Evolutionary conservation across 2,797 vertebrate genomes (phyloP).

Genomic region (Amphiprion clarkii): DNA sequence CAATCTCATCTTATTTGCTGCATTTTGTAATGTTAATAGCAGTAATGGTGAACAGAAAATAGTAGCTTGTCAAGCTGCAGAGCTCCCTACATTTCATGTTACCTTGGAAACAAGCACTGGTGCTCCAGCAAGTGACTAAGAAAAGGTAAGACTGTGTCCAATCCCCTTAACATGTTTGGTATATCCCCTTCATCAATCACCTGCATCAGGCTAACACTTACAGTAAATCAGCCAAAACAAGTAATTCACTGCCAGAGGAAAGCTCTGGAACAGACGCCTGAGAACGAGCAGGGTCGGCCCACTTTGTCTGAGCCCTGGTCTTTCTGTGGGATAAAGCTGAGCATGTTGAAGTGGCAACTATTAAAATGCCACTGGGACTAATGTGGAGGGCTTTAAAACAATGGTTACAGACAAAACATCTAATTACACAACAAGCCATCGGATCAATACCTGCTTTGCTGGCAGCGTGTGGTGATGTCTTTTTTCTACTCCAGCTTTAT

Average conservation of each 20-base stretch:
- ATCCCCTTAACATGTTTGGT: conserved; percentile 54
- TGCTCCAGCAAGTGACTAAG: conserved; percentile 54
- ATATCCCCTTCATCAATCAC: conserved; percentile 68
- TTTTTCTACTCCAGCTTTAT: conserved; percentile 14
- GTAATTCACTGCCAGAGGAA: conserved; percentile 43
- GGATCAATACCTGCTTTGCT: conserved; percentile 29
- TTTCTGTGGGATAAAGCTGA: conserved; percentile 36
- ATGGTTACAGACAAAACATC: conserved; percentile 44
- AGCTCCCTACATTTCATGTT: conserved; percentile 68
- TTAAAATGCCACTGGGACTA: conserved; percentile 35
- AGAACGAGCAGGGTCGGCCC: conserved; percentile 21
- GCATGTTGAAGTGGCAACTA: not conserved
- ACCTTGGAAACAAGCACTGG: conserved; percentile 76
- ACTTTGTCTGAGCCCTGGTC: conserved; percentile 18
- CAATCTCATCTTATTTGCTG: conserved; percentile 31
- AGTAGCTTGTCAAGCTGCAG: conserved; percentile 48
- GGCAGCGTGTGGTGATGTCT: conserved; percentile 2
- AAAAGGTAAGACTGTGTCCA: conserved; percentile 61
- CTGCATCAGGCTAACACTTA: conserved; percentile 47
- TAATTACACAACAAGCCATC: conserved; percentile 44
- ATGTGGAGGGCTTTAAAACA: conserved; percentile 54
- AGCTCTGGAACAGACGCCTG: conserved; percentile 33
- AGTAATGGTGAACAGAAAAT: conserved; percentile 48
- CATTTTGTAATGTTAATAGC: conserved; percentile 41
- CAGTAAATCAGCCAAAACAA: conserved; percentile 63